Evolutionary conservation across 1,140 invertebrate species (phyloP).

Genomic region (Trichonephila clavata): DNA sequence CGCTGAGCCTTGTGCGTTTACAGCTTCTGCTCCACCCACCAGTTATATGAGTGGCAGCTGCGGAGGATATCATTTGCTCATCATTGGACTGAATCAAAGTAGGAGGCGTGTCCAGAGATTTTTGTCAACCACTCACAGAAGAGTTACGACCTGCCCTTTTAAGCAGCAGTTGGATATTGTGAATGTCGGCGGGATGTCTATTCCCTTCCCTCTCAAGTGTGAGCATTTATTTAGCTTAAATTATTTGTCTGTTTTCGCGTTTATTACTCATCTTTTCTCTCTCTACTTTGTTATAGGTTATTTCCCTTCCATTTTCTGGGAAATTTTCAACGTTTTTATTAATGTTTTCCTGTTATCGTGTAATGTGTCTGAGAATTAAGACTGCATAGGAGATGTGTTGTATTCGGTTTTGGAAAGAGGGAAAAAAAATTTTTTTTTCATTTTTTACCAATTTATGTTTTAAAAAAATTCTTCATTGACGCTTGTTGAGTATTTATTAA

Average conservation of each 20-base stretch:
- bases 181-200: constrained; percentile 4
- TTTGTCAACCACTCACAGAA: constrained; percentile 47
- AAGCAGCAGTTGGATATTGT: neutral
- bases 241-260: constrained; percentile 32
- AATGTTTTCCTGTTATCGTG: neutral
- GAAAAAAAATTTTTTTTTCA: no score
- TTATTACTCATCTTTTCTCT: constrained; percentile 1
- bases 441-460: no score
- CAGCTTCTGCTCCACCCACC: neutral
- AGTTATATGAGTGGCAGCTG: constrained; percentile 18
- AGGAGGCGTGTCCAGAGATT: neutral
- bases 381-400: neutral
- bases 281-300: neutral
- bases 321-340: neutral
- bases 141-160: constrained; percentile 28
- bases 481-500: no score
- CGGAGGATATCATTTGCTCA: neutral
- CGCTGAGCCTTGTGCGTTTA: neutral
- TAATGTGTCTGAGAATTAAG: neutral
- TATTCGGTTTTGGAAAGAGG: neutral
- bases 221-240: constrained; percentile 10
- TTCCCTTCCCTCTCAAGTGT: neutral
- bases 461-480: no score
- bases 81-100: neutral
- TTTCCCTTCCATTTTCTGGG: neutral